Evolutionary conservation across 2,113 vertebrate genomes (phyloP).

Genomic region (Galeopterus variegatus): DNA sequence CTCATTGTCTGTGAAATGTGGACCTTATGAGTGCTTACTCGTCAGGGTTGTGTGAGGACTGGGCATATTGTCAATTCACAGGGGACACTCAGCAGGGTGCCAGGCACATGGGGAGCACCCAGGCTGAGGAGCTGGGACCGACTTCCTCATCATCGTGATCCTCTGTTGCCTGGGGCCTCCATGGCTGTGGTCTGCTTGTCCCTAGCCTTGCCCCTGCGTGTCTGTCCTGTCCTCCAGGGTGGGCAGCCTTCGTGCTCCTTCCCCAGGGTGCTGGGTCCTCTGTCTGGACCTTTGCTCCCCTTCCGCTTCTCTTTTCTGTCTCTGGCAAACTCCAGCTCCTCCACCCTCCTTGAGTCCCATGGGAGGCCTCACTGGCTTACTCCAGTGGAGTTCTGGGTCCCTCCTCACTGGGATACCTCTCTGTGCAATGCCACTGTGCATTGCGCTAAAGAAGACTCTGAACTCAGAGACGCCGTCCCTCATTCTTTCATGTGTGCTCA

Average conservation of each 20-base stretch:
- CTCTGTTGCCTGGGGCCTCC: too few species aligned
- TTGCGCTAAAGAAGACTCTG: background rate
- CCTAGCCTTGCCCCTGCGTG: too few species aligned
- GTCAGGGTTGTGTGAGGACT: background rate
- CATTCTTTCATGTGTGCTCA: background rate
- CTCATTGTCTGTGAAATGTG: fast-evolving
- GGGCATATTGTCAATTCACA: background rate
- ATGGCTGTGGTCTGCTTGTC: too few species aligned
- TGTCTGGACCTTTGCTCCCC: background rate
- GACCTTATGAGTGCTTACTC: background rate
- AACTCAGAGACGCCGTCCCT: background rate
- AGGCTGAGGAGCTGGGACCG: background rate
- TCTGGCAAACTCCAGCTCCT: background rate
- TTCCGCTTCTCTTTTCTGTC: background rate
- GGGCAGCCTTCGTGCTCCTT: background rate
- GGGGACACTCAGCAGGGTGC: background rate
- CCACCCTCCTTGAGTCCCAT: background rate
- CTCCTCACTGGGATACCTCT: background rate
- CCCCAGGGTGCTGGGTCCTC: background rate
- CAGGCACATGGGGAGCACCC: background rate
- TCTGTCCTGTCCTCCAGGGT: too few species aligned
- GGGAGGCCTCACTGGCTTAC: background rate
- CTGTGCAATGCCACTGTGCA: background rate
- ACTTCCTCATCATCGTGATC: background rate
- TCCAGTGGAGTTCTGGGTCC: background rate